These are phyloP conservation scores for Drosophila longiperda DNA, from an alignment of 2,888 invertebrate genomes.

Conservation along the genomic window DNA sequence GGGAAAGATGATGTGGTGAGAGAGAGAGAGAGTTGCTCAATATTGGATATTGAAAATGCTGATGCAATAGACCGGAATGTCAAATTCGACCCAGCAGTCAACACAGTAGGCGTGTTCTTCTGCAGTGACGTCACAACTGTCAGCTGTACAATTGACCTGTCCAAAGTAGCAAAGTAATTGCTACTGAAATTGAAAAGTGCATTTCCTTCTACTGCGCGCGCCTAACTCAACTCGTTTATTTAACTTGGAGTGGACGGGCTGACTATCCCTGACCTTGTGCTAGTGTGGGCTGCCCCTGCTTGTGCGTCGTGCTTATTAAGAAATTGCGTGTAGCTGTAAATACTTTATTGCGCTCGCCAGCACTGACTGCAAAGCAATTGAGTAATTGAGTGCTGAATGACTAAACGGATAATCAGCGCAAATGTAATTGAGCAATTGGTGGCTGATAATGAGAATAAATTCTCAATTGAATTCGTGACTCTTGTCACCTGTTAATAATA, in stretches of 20 bases:
- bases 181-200: conserved; percentile 18
- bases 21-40: conserved; percentile 1
- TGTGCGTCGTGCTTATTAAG: conserved; percentile 13
- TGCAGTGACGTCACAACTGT: conserved; percentile 41
- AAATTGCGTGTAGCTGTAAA: conserved; percentile 44
- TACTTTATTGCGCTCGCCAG: conserved; percentile 45
- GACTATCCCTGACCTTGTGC: conserved; percentile 42
- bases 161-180: conserved; percentile 3
- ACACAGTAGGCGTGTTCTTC: conserved; percentile 4
- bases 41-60: conserved; percentile 43
- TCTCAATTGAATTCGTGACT: conserved; percentile 47
- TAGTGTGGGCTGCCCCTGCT: background rate
- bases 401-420: conserved; percentile 32
- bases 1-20: conserved; percentile 25
- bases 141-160: conserved; percentile 18
- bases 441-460: background rate
- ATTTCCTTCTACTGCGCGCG: conserved; percentile 28
- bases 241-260: conserved; percentile 3
- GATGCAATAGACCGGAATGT: conserved; percentile 53
- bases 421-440: conserved; percentile 29
- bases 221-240: conserved; percentile 5
- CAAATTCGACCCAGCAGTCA: conserved; percentile 31
- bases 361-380: conserved; percentile 31
- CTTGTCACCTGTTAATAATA: conserved; percentile 28
- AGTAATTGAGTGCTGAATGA: conserved; percentile 24